phyloP scores from a whole-genome alignment of 2,113 vertebrate genomes.

The Leucosticte australis region DNA sequence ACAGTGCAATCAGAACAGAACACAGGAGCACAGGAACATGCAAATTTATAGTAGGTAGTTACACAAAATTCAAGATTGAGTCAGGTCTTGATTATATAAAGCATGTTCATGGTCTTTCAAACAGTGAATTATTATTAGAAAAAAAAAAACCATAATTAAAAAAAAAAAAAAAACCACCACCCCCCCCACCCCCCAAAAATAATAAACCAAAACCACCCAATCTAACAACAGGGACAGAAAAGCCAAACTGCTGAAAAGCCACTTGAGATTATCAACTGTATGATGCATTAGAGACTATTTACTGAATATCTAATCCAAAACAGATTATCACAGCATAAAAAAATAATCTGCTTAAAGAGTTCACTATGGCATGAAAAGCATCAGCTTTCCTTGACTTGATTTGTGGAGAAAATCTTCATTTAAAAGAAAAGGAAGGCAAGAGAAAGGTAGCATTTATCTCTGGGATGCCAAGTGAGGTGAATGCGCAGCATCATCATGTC shows the following conservation, averaged over 20 bases:
- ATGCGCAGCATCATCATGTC: neutral
- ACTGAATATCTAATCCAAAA: neutral
- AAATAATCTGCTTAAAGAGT: neutral
- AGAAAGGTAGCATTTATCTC: neutral
- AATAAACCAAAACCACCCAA: no score
- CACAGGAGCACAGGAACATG: rapidly evolving
- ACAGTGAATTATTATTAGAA: neutral
- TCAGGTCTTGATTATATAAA: neutral
- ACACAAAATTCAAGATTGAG: neutral
- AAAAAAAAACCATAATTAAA: neutral
- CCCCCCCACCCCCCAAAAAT: no score
- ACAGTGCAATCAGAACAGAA: neutral
- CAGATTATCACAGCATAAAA: neutral
- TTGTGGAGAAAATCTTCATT: neutral
- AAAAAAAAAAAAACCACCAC: no score
- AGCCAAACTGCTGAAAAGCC: neutral
- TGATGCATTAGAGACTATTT: neutral
- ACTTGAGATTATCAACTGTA: neutral
- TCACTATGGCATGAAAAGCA: neutral
- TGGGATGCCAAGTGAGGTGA: neutral
- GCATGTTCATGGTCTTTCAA: neutral
- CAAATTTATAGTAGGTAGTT: neutral
- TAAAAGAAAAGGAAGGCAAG: neutral
- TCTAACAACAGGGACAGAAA: neutral
- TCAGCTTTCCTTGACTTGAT: neutral